Evolutionary conservation across 2,888 invertebrate genomes (phyloP), one percentile per base, ranked within the genome.

Genomic region (Deilephila porcellus): DNA sequence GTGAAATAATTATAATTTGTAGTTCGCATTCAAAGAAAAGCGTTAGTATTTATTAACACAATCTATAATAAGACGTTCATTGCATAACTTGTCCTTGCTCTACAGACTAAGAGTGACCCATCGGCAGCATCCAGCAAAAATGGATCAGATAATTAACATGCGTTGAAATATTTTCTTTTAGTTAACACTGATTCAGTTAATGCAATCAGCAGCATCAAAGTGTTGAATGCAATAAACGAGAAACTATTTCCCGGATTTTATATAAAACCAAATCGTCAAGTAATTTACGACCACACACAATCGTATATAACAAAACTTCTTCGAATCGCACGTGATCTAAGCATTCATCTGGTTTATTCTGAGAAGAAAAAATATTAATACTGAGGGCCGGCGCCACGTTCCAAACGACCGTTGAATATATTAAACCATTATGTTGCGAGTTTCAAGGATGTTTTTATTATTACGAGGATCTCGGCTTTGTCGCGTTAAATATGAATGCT

Each of bases 341-440:
- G 59, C 64, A 71, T 45, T 72, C 64, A 71, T 71, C 73, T 73
- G 53, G 70, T 74, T 71, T 76, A 74, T 81, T 80, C 80, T 74
- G 0, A 71, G 81, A 80, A 83, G 63, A 32, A n/a, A 76, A 75
- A 73, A 78, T 72, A 76, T 72, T 77, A 76, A 79, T 78, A 79
- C 64, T 77, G 73, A 79, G 73, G 78, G 75, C 78, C 77, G 81
- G 79, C 80, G 81, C 80, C 81, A 76, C 75, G 74, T 71, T 75
- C 59, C 75, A 75, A 75, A 67, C 76, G 80, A 73, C 84, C 84
- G 85, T 86, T 88, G 88, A 86, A 88, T 89, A 86, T 79, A 89
- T 89, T 87, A 90, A 76, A 34, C 70, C 67, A 56, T 74, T 70
- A 75, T 60, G 62, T 73, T 25, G 70, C 60, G 53, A 29, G 72